Percentiles rank a stretch among this genome's conserved stretches.
Conservation (phyloP, 2,113 vertebrate genomes). For the Leuciscus idus region DNA sequence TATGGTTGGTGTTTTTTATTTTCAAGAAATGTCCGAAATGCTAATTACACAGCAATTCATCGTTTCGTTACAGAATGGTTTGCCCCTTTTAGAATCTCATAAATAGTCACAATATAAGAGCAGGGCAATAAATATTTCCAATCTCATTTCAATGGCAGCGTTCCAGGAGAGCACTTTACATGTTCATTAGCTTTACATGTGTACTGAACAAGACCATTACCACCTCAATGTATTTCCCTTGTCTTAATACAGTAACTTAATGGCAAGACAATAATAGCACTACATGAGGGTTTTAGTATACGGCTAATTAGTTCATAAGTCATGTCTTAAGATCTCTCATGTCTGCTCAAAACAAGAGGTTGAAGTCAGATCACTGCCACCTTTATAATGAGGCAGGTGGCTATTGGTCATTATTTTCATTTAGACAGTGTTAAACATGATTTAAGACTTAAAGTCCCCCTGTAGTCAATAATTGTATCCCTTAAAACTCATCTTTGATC, state of each 20-base stretch:
- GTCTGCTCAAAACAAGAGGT: constrained; percentile 22
- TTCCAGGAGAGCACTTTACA: constrained; percentile 19
- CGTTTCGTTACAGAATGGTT: background rate
- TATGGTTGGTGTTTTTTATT: background rate
- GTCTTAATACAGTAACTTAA: constrained; percentile 30
- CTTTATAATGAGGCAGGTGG: too few species aligned
- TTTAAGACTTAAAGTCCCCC: too few species aligned
- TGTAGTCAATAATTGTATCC: too few species aligned
- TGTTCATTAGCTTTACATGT: constrained; percentile 41
- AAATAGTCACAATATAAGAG: background rate
- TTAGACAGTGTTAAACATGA: too few species aligned
- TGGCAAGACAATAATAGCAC: constrained; percentile 30
- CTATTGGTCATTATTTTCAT: too few species aligned
- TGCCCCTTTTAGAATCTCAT: background rate
- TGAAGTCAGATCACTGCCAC: too few species aligned
- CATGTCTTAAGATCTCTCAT: constrained; percentile 39
- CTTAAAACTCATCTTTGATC: too few species aligned
- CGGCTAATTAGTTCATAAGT: constrained; percentile 50
- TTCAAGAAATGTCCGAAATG: background rate
- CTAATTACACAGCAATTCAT: background rate
- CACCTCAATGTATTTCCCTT: background rate
- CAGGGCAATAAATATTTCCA: background rate
- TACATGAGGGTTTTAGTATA: constrained; percentile 21
- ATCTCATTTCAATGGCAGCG: constrained; percentile 5
- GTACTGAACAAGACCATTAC: constrained; percentile 1